Percentiles rank a stretch among this genome's conserved stretches.
Conservation (phyloP, 2,113 vertebrate species). For the Haemorhous mexicanus region DNA sequence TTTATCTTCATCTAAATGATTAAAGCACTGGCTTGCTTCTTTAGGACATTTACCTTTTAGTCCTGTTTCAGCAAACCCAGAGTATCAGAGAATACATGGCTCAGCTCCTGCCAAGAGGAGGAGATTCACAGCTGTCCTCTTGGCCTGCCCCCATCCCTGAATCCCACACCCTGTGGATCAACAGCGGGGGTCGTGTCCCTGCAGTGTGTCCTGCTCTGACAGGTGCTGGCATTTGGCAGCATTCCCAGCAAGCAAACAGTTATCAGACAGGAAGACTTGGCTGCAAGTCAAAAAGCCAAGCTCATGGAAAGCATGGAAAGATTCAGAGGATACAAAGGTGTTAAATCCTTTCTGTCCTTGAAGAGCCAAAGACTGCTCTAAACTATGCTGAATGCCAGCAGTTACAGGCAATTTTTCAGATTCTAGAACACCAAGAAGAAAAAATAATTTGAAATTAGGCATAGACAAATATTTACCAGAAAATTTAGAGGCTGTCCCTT, state of each 20-base stretch:
- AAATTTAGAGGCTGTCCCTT: neutral
- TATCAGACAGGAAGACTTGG: neutral
- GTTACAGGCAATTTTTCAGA: neutral
- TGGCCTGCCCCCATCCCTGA: neutral
- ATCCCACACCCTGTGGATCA: neutral
- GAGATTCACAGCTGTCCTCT: neutral
- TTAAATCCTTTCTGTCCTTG: neutral
- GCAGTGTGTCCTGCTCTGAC: constrained; percentile 11
- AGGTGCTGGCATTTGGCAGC: neutral
- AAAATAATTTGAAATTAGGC: neutral
- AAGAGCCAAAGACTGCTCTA: neutral
- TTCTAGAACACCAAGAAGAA: neutral
- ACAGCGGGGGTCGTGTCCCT: accelerated
- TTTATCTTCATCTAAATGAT: neutral
- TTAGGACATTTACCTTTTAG: neutral
- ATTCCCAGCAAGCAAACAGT: neutral
- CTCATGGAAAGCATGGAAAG: neutral
- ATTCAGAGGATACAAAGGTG: neutral
- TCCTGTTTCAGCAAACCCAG: neutral
- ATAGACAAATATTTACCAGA: neutral
- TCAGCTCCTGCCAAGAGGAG: neutral
- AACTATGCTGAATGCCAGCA: neutral
- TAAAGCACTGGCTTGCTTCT: neutral
- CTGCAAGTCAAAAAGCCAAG: constrained; percentile 15
- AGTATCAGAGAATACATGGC: neutral